Percentiles rank a stretch among this genome's conserved stretches.
Evolutionary conservation across 2,113 vertebrate species (phyloP).

Genomic region (Amblyopsis rosae): DNA sequence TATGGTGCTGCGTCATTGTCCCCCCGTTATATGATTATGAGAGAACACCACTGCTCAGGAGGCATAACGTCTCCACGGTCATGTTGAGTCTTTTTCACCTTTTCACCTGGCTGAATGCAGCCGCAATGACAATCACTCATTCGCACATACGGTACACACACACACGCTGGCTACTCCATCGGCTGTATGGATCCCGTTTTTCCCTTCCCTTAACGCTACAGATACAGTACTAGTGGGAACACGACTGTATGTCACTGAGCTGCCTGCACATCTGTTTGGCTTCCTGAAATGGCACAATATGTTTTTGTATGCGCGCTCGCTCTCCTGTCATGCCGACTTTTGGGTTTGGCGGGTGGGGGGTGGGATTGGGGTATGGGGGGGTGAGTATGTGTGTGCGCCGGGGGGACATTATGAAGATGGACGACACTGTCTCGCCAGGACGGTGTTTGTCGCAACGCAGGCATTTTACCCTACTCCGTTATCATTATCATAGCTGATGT

Average conservation of each 20-base stretch:
- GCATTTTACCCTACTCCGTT: constrained; percentile 67
- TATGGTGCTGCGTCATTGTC: not conserved
- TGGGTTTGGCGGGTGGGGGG: not conserved
- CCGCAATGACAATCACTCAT: not conserved
- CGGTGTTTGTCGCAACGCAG: constrained; percentile 62
- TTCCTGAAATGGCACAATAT: constrained; percentile 36
- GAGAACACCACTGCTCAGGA: not conserved
- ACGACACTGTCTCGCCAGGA: constrained; percentile 60
- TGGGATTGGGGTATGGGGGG: constrained; percentile 7
- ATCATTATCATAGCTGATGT: constrained; percentile 69
- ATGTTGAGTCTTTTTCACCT: not conserved
- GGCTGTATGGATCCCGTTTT: not conserved
- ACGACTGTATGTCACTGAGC: constrained; percentile 5
- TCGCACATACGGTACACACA: too few species aligned
- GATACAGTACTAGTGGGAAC: not conserved
- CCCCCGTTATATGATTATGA: not conserved
- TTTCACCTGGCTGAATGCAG: not conserved
- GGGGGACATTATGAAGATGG: constrained; percentile 67
- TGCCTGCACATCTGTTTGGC: constrained; percentile 1
- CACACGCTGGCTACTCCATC: not conserved
- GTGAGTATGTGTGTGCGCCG: not conserved
- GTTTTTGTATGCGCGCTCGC: constrained; percentile 8
- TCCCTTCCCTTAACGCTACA: not conserved
- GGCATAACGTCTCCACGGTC: not conserved
- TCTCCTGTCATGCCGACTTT: too few species aligned